Evolutionary conservation across 2,888 invertebrate genomes (phyloP).

Genomic region (Lysandra bellargus): DNA sequence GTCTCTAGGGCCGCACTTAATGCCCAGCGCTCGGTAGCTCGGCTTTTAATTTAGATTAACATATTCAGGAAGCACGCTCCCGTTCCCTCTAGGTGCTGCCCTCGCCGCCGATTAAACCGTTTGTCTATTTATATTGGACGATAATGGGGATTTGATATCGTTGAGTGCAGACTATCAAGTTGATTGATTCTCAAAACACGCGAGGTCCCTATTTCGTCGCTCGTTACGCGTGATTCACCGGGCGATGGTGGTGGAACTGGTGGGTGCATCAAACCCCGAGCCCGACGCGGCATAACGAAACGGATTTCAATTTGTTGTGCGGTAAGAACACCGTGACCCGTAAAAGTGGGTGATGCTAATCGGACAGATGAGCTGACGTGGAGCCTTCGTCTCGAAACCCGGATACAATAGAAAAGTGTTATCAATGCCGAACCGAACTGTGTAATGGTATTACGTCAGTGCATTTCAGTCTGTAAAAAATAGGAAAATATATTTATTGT

Average conservation of each 20-base stretch:
- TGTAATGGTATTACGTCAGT: background rate
- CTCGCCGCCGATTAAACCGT: constrained; percentile 68
- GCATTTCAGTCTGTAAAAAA: background rate
- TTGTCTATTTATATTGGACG: constrained; percentile 58
- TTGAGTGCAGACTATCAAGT: constrained; percentile 65
- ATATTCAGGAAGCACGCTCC: constrained; percentile 63
- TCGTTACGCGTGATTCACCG: constrained; percentile 23
- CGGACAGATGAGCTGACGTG: constrained; percentile 75
- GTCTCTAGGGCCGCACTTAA: constrained; percentile 78
- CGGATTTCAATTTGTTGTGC: constrained; percentile 72
- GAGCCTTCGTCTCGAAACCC: constrained; percentile 47
- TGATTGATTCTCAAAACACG: constrained; percentile 69
- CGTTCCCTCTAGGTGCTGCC: constrained; percentile 47
- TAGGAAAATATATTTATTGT: background rate
- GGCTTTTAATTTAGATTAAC: constrained; percentile 76
- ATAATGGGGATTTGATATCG: constrained; percentile 66
- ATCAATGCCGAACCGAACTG: background rate
- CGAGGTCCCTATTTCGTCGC: constrained; percentile 46
- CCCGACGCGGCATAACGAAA: constrained; percentile 73
- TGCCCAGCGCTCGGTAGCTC: constrained; percentile 65
- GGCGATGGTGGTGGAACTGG: background rate
- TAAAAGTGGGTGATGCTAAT: constrained; percentile 75
- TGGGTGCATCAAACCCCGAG: constrained; percentile 61
- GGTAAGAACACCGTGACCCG: constrained; percentile 68
- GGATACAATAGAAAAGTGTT: constrained; percentile 27